These are phyloP conservation scores for Gulo gulo DNA, from an alignment of 2,113 vertebrate species.

Conservation along the genomic window DNA sequence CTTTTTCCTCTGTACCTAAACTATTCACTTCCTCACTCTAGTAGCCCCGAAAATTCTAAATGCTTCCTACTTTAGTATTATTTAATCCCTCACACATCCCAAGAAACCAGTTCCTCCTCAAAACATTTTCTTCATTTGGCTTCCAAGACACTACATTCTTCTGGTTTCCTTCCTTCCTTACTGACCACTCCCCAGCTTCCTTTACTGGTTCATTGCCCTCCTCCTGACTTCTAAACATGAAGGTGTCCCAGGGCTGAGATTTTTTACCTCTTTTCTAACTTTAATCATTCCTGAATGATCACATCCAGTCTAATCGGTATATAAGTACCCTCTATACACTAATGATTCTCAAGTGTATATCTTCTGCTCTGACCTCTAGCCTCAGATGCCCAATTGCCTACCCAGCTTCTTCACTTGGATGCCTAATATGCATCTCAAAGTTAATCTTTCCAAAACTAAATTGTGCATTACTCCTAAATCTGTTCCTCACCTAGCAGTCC, in stretches of 20 bases:
- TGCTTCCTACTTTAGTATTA: background rate
- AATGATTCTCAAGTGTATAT: background rate
- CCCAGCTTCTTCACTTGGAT: background rate
- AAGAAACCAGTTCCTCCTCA: background rate
- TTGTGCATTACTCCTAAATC: background rate
- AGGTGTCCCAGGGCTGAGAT: background rate
- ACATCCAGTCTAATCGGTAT: background rate
- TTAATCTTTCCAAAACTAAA: background rate
- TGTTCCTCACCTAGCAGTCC: background rate
- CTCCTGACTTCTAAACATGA: background rate
- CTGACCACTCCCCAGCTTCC: background rate
- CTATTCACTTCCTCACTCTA: background rate
- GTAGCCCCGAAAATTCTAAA: background rate
- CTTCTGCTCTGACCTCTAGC: background rate
- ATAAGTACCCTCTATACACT: background rate
- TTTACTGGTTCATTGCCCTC: background rate
- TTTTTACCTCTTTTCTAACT: background rate
- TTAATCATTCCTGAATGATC: background rate
- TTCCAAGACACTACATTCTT: background rate
- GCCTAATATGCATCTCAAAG: background rate
- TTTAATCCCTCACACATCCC: background rate
- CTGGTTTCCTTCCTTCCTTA: background rate
- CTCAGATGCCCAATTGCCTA: background rate
- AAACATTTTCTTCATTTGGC: slow-evolving; percentile 1
- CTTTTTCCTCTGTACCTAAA: background rate